phyloP scores from a whole-genome alignment of 2,113 vertebrate species.

The Glaucomys volans region DNA sequence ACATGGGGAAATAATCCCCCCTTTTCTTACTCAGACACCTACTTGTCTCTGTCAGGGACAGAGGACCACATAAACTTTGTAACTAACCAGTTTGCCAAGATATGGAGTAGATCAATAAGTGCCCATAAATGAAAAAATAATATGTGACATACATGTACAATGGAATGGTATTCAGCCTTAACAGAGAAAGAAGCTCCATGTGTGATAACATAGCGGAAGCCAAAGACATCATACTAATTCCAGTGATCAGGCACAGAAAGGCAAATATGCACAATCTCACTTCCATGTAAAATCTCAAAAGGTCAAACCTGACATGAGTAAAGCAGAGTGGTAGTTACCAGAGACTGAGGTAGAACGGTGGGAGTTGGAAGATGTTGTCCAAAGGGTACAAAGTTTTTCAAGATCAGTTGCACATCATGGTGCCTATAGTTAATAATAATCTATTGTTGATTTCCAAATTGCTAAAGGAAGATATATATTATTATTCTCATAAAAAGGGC shows the following conservation, averaged over 20 bases:
- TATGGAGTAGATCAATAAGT: not conserved
- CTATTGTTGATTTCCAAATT: not conserved
- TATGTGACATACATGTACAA: not conserved
- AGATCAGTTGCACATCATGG: not conserved
- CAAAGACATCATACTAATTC: not conserved
- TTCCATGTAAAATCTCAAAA: not conserved
- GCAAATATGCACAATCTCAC: not conserved
- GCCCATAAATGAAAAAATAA: not conserved
- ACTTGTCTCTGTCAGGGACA: not conserved
- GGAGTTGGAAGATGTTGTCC: too few relatives aligned
- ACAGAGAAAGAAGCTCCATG: not conserved
- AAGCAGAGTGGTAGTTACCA: not conserved
- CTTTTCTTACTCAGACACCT: not conserved
- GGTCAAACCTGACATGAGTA: not conserved
- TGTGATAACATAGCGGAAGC: not conserved
- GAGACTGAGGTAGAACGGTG: too few relatives aligned
- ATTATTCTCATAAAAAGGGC: not conserved
- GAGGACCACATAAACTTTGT: not conserved
- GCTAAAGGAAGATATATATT: not conserved
- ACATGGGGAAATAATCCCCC: not conserved
- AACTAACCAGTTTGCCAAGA: not conserved
- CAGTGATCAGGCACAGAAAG: not conserved
- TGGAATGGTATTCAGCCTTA: not conserved
- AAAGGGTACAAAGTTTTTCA: not conserved
- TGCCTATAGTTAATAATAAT: not conserved